These are phyloP conservation scores for Halcyon leucocephala DNA, from an alignment of 2,797 vertebrate genomes.

Conservation along the genomic window DNA sequence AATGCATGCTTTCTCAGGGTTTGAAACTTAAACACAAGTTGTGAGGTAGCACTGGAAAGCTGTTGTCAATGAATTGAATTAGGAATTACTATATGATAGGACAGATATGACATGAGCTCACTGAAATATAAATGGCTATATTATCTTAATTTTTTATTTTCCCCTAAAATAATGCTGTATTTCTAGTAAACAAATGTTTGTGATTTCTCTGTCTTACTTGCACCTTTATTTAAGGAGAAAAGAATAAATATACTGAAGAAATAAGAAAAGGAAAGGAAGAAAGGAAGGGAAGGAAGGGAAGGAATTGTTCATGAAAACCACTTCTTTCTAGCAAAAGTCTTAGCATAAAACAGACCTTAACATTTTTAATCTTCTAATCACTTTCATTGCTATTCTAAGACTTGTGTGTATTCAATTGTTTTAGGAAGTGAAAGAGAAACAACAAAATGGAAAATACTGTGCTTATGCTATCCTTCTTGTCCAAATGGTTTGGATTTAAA, in stretches of 20 bases:
- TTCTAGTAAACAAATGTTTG: neutral
- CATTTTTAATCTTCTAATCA: slow-evolving; percentile 5
- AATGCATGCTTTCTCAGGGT: neutral
- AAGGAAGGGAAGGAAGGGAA: too few relatives aligned
- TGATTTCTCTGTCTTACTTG: neutral
- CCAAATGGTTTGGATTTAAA: neutral
- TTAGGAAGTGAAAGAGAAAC: neutral
- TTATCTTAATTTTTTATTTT: neutral
- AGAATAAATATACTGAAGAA: neutral
- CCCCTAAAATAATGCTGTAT: neutral
- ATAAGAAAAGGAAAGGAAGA: neutral
- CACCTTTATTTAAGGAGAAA: neutral
- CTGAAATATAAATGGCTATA: neutral
- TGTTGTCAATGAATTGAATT: neutral
- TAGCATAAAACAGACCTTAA: neutral
- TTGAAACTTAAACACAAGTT: neutral
- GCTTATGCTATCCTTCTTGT: neutral
- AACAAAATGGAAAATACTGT: neutral
- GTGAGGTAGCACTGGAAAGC: neutral
- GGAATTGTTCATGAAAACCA: neutral
- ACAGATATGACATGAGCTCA: neutral
- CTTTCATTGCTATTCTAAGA: neutral
- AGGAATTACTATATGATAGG: neutral
- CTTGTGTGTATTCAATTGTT: neutral
- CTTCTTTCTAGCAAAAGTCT: neutral